Conservation (phyloP, 2,888 invertebrate species). For the Atethmia centrago region DNA sequence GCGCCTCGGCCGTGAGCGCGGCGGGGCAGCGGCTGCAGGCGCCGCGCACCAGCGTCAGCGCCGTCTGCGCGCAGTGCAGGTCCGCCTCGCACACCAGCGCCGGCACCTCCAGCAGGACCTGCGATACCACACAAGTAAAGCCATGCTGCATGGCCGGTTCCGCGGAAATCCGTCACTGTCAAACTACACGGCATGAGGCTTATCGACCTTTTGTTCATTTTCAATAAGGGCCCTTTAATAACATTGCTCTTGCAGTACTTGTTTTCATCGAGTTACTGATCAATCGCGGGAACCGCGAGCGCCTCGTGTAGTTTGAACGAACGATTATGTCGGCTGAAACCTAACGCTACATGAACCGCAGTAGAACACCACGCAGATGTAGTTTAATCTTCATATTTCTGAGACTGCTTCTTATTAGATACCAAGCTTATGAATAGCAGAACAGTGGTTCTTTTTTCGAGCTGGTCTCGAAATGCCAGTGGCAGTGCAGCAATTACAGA, state of each 20-base stretch:
- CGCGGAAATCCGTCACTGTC: too few species aligned
- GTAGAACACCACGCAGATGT: neutral
- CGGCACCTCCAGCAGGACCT: conserved; percentile 96
- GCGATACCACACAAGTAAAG: too few species aligned
- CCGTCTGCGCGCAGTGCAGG: conserved; percentile 98
- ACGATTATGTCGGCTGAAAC: neutral
- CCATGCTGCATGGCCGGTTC: too few species aligned
- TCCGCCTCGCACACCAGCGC: conserved; percentile 98
- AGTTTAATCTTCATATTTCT: too few species aligned
- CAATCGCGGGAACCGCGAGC: neutral
- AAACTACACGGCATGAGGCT: neutral
- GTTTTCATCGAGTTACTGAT: neutral
- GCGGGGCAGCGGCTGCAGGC: conserved; percentile 95
- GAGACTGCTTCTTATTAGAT: neutral
- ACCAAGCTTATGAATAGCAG: neutral
- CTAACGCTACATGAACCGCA: neutral
- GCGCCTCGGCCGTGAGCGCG: conserved; percentile 93
- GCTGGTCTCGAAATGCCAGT: neutral
- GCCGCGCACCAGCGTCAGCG: conserved; percentile 95
- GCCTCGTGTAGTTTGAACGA: neutral
- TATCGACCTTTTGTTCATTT: neutral
- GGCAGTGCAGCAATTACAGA: neutral
- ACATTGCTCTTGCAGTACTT: neutral
- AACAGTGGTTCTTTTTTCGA: neutral
- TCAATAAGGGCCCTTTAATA: too few species aligned